These are phyloP conservation scores for Nettapus auritus DNA, from an alignment of 2,113 vertebrate genomes.

Conservation along the genomic window DNA sequence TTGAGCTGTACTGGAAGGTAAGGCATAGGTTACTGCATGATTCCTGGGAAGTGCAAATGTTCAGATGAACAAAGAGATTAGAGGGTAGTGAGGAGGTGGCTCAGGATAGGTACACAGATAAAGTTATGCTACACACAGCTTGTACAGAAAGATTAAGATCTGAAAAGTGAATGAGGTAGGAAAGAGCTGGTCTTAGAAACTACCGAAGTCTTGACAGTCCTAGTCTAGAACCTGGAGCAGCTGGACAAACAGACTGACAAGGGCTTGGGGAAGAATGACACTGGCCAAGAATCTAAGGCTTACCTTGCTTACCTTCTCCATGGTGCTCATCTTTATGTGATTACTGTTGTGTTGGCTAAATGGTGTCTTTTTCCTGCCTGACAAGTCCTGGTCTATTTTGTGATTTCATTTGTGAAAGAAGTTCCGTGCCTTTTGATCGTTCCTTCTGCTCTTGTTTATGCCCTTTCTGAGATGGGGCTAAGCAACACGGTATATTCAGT, in stretches of 20 bases:
- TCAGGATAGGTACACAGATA: neutral
- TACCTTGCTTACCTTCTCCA: neutral
- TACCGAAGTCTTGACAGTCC: neutral
- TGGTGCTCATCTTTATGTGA: neutral
- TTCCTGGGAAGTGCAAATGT: neutral
- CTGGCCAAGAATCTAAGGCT: neutral
- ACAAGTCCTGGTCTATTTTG: neutral
- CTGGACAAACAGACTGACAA: neutral
- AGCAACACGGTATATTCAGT: fast-evolving
- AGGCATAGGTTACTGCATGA: neutral
- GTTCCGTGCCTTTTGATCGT: neutral
- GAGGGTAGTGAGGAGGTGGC: neutral
- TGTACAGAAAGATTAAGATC: neutral
- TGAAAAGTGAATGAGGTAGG: neutral
- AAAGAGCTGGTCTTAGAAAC: neutral
- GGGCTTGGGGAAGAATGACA: neutral
- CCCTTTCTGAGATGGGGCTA: neutral
- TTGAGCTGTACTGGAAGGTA: neutral
- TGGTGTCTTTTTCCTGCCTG: neutral
- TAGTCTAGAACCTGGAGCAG: neutral
- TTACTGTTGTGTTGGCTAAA: neutral
- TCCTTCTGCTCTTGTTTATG: neutral
- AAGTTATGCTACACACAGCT: neutral
- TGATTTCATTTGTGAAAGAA: neutral
- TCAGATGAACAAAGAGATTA: neutral